A percentile compares a stretch with the other conserved stretches of the same genome.
phyloP scores from a whole-genome alignment of 2,888 invertebrate species.

The Flexamia atlantica region DNA sequence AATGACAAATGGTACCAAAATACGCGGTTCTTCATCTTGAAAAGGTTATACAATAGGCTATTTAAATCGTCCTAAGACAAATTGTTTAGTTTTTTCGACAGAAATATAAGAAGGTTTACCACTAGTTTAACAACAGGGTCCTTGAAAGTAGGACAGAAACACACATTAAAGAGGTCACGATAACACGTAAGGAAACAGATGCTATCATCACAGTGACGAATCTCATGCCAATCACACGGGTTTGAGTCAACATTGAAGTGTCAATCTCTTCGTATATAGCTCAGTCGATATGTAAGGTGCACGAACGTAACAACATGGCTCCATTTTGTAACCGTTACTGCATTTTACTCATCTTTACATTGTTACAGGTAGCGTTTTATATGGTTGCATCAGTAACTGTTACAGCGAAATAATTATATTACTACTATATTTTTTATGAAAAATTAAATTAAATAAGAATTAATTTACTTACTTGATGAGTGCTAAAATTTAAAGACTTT shows the following conservation, averaged over 20 bases:
- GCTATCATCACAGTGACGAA: not conserved
- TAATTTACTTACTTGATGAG: no score
- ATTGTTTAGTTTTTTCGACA: no score
- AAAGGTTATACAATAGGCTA: no score
- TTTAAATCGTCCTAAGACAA: no score
- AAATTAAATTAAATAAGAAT: no score
- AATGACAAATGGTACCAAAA: no score
- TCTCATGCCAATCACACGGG: not conserved
- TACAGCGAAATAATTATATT: no score
- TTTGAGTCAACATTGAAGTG: not conserved
- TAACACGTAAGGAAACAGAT: not conserved
- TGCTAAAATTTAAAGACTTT: no score
- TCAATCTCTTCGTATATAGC: not conserved
- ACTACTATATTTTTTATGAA: no score
- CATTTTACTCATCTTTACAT: not conserved
- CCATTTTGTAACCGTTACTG: not conserved
- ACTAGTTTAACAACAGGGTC: not conserved
- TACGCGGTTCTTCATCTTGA: no score
- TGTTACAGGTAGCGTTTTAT: not conserved
- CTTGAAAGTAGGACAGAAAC: not conserved
- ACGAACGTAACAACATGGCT: not conserved
- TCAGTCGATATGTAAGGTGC: not conserved
- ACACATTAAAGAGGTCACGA: slow-evolving; percentile 1
- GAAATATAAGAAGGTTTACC: no score
- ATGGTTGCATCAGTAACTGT: no score